phyloP scores from a whole-genome alignment of 2,888 invertebrate species.

The Thymelicus lineola region DNA sequence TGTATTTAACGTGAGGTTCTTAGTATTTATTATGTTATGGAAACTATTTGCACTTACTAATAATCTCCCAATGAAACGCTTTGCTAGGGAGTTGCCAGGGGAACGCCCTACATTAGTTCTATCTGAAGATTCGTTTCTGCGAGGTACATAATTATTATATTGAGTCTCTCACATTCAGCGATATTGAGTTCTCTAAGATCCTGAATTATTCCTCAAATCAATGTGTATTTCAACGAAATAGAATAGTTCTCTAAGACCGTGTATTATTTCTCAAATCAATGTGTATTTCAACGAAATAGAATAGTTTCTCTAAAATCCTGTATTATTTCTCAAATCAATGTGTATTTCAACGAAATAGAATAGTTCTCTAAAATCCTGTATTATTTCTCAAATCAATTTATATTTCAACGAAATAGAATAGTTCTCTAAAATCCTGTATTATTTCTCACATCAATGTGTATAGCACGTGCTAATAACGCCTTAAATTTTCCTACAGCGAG shows the following conservation, averaged over 20 bases:
- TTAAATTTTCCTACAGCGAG: conserved; percentile 41
- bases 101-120: conserved; percentile 5
- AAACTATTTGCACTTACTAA: conserved; percentile 4
- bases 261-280: too few species aligned
- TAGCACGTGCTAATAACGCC: conserved; percentile 16
- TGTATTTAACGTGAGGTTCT: neutral
- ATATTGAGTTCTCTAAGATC: neutral
- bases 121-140: neutral
- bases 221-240: too few species aligned
- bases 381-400: neutral
- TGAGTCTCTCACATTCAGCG: neutral
- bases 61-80: conserved; percentile 12
- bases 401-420: neutral
- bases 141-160: neutral
- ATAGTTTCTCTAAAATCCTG: neutral
- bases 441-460: neutral
- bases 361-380: neutral
- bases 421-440: neutral
- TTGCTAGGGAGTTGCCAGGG: conserved; percentile 29
- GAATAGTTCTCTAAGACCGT: too few species aligned
- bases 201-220: too few species aligned
- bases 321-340: neutral
- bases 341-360: neutral
- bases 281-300: too few species aligned
- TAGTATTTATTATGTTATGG: neutral